Evolutionary conservation across 1,140 invertebrate genomes (phyloP).

Genomic region (Chironomus striatipennis): DNA sequence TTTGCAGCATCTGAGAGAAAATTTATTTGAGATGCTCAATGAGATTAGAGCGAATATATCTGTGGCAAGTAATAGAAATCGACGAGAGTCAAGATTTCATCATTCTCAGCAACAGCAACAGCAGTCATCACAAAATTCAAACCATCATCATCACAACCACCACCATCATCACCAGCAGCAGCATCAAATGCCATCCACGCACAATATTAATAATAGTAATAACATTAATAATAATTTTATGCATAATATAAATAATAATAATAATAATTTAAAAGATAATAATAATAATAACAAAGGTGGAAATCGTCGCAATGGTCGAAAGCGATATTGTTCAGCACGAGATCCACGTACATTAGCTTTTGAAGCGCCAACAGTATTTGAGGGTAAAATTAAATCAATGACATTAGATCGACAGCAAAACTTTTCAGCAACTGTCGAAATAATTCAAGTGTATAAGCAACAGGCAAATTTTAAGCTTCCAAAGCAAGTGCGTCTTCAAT

Average conservation of each 20-base stretch:
- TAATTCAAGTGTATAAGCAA: conserved; percentile 53
- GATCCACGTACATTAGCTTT: conserved; percentile 51
- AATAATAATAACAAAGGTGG: conserved; percentile 12
- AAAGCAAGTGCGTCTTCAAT: conserved; percentile 34
- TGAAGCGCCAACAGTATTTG: conserved; percentile 53
- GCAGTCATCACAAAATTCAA: conserved; percentile 27
- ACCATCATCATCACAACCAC: conserved; percentile 21
- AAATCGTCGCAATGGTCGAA: conserved; percentile 35
- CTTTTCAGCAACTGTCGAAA: conserved; percentile 57
- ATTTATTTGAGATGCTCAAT: conserved; percentile 29
- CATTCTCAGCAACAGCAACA: conserved; percentile 26
- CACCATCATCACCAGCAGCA: conserved; percentile 21
- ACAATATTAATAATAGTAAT: conserved; percentile 32
- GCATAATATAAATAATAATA: conserved; percentile 27
- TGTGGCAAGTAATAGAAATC: conserved; percentile 25
- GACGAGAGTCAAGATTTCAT: conserved; percentile 25
- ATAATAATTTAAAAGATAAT: conserved; percentile 25
- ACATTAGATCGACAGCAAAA: conserved; percentile 46
- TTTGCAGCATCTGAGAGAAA: conserved; percentile 30
- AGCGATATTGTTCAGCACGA: conserved; percentile 48
- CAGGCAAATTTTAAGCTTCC: conserved; percentile 44
- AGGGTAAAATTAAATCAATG: conserved; percentile 54
- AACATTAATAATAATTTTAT: conserved; percentile 28
- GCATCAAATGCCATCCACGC: conserved; percentile 28
- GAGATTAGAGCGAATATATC: conserved; percentile 28